Conservation (phyloP, 2,797 vertebrate genomes). For the Enteromius radiatus region DNA sequence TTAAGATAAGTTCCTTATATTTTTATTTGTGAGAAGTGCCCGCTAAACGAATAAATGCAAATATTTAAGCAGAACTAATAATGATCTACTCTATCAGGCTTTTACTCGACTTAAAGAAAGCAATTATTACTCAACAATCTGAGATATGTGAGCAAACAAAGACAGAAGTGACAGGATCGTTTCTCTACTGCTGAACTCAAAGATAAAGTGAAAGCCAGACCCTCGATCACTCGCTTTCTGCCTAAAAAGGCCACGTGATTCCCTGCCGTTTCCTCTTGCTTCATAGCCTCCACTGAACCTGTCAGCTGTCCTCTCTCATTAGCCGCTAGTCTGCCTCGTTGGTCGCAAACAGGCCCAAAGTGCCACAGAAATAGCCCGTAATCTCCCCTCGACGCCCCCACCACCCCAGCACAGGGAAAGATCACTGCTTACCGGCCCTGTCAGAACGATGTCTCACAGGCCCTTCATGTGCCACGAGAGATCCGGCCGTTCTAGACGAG, state of each 20-base stretch:
- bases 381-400: constrained; percentile 6
- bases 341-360: constrained; percentile 62
- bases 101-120: background rate
- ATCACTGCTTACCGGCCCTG: constrained; percentile 15
- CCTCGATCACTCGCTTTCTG: background rate
- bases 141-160: background rate
- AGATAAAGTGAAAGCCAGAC: background rate
- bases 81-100: background rate
- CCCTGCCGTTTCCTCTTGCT: constrained; percentile 67
- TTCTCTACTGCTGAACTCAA: background rate
- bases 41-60: background rate
- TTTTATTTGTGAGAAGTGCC: background rate
- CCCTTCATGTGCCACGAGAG: constrained; percentile 62
- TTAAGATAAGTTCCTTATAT: background rate
- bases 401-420: background rate
- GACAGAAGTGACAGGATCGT: background rate
- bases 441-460: constrained; percentile 51
- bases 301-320: constrained; percentile 76
- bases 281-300: constrained; percentile 73
- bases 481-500: constrained; percentile 47
- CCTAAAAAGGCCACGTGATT: constrained; percentile 47
- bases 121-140: background rate
- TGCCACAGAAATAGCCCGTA: constrained; percentile 58
- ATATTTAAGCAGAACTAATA: background rate
- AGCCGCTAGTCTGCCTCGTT: constrained; percentile 64